Base-by-base conservation (phyloP, 1,140 invertebrate genomes). In the Cydia strobilella region DNA sequence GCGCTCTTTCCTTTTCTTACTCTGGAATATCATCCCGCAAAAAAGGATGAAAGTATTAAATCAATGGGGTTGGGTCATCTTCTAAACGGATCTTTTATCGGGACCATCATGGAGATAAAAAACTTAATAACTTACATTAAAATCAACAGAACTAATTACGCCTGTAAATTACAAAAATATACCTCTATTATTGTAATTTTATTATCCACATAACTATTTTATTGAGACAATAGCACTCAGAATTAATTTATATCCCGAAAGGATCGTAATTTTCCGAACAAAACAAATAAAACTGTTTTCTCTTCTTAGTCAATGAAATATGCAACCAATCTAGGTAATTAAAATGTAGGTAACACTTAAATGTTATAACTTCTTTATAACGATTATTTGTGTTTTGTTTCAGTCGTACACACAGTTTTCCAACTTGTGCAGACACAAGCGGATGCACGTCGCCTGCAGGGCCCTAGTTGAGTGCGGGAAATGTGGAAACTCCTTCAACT, bases 341-440 rank as follows among this genome's bases (percentile, higher is more conserved):
- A 12, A 45, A 74, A 39, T 18, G 3, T 31, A 39, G 9, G 3
- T 31, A 15, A 25, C 3, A 63, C 62, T 63, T 62, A 10, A 59
- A 31, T 0, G n/a, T 65, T 25, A 39, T 15, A 20, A 42, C 1
- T 18, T 66, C 35, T 71, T 65, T 42, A 42, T 42, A 75, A 66
- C 51, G 63, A 25, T 31, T 77, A 79, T 66, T 73, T 77, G 79
- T 80, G 84, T 77, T 94, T 93, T 90, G 13, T 95, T 96, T 75
- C 96, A 98, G 95, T 96, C 98, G 1, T 99, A 99, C 94, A 99
- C 99, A 0, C 99, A 99, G 93, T 99, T 99, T 91, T 99, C 99
- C 13, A 99, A 99, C 91, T 94, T 99, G 80, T 99, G 99, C 88
- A 96, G 99, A 20, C 99, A 99, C 93, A 99, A 99, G 88, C 97